These are phyloP conservation scores for Apodemia duryi DNA, from an alignment of 2,888 invertebrate genomes.

Conservation along the genomic window DNA sequence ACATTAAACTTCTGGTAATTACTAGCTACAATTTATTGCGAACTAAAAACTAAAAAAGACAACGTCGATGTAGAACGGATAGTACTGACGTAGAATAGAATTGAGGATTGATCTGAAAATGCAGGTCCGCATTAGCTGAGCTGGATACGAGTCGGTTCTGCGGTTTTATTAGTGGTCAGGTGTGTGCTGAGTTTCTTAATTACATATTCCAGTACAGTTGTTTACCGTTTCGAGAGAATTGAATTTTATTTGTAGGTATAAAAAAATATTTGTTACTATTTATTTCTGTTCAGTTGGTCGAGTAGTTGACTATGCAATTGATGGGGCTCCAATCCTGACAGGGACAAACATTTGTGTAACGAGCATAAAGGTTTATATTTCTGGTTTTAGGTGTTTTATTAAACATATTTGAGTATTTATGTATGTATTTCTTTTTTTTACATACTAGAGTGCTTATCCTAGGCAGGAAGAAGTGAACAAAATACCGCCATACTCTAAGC, in stretches of 20 bases:
- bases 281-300: no score
- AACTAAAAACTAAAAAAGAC: neutral
- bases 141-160: conserved; percentile 3
- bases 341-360: no score
- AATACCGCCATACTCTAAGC: no score
- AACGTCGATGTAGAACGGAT: neutral
- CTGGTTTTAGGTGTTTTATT: no score
- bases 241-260: neutral
- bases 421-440: no score
- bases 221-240: neutral
- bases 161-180: neutral
- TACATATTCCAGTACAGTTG: neutral
- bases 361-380: no score
- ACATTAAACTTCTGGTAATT: neutral
- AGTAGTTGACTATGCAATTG: no score
- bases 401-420: no score
- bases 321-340: no score
- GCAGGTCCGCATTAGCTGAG: neutral
- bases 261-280: no score
- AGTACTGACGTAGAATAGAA: neutral
- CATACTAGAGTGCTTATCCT: no score
- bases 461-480: no score
- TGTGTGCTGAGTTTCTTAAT: neutral
- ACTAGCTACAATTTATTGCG: neutral
- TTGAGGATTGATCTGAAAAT: conserved; percentile 4